A percentile compares a stretch with the other conserved stretches of the same genome.
These are phyloP conservation scores for Lophius piscatorius DNA, from an alignment of 2,113 vertebrate genomes.

Conservation along the genomic window DNA sequence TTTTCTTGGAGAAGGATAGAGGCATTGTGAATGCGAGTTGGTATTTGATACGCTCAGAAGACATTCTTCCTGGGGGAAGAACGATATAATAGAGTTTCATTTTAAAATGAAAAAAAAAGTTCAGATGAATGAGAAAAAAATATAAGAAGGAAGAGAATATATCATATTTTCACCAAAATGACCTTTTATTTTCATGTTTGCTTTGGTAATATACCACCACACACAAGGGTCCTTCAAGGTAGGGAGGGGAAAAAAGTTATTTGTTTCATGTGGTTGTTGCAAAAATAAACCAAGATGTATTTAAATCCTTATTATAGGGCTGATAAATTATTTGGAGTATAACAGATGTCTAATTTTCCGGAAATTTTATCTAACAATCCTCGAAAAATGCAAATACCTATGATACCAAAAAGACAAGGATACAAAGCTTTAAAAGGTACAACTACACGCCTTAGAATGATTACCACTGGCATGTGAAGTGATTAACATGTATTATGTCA, in stretches of 20 bases:
- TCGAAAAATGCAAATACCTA: background rate
- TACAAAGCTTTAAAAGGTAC: no score
- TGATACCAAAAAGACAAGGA: no score
- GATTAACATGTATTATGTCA: no score
- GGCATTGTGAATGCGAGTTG: background rate
- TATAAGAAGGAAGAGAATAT: slow-evolving; percentile 11
- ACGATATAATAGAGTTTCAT: slow-evolving; percentile 18
- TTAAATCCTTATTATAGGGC: no score
- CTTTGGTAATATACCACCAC: background rate
- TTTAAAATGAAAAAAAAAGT: slow-evolving; percentile 54
- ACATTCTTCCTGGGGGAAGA: slow-evolving; percentile 19
- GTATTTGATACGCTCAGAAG: slow-evolving; percentile 26
- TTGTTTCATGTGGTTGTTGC: background rate
- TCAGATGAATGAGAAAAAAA: background rate
- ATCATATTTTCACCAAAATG: slow-evolving; percentile 18
- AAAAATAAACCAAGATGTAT: background rate
- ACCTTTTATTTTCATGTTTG: slow-evolving; percentile 31
- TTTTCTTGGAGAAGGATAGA: slow-evolving; percentile 34
- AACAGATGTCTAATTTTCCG: background rate
- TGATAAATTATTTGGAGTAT: background rate
- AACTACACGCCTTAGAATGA: no score
- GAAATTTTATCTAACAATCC: background rate
- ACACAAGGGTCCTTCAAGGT: background rate
- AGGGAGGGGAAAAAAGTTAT: background rate
- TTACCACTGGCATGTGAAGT: no score